Percentiles rank a stretch among this genome's conserved stretches.
phyloP scores from a whole-genome alignment of 2,888 invertebrate species.

The Abrostola triplasia region DNA sequence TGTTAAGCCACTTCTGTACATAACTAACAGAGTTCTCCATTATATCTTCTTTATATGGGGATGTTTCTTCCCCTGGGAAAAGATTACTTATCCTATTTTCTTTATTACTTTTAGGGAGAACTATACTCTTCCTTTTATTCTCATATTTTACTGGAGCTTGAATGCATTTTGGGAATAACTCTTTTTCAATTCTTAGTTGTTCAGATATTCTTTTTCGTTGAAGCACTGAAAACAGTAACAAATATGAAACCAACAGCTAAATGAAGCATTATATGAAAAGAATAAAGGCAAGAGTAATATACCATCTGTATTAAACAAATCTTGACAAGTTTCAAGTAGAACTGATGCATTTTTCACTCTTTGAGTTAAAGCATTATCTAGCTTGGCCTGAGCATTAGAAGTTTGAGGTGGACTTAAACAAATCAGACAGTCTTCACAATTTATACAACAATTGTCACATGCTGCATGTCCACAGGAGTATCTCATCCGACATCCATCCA shows the following conservation, averaged over 20 bases:
- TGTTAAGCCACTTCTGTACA: conserved; percentile 78
- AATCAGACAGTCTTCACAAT: conserved; percentile 64
- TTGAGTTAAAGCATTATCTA: conserved; percentile 64
- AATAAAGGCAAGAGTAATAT: conserved; percentile 21
- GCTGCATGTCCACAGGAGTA: conserved; percentile 76
- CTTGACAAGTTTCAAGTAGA: conserved; percentile 69
- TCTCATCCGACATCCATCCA: conserved; percentile 65
- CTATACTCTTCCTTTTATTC: conserved; percentile 77
- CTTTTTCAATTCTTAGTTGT: conserved; percentile 76
- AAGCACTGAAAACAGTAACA: conserved; percentile 67
- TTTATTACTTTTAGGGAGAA: conserved; percentile 56
- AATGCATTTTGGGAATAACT: conserved; percentile 81
- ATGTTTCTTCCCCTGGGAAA: conserved; percentile 71
- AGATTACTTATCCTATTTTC: conserved; percentile 62
- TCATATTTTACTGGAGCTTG: conserved; percentile 79
- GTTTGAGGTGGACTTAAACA: conserved; percentile 66
- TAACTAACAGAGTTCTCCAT: conserved; percentile 72
- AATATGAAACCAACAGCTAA: not conserved
- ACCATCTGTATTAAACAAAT: conserved; percentile 76
- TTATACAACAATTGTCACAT: conserved; percentile 71
- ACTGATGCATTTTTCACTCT: conserved; percentile 65
- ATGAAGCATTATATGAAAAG: not conserved
- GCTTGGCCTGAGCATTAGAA: conserved; percentile 33
- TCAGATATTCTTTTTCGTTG: conserved; percentile 72
- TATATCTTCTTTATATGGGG: conserved; percentile 49